phyloP scores from a whole-genome alignment of 2,797 vertebrate species.

The Rhyacichthys aspro region DNA sequence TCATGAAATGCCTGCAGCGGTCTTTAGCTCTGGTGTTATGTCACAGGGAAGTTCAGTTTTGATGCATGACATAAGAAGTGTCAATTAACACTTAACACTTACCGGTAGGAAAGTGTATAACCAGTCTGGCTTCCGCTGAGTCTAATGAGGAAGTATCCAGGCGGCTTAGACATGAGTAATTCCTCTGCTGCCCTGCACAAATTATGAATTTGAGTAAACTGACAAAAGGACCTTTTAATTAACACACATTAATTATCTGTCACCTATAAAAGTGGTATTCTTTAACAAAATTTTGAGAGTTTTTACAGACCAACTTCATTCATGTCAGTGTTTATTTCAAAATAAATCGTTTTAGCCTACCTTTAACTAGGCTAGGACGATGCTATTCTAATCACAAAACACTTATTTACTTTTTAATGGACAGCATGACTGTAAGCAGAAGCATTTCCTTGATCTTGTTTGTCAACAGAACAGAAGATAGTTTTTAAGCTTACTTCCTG shows the following conservation, averaged over 20 bases:
- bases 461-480: background rate
- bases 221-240: too few species aligned
- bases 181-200: constrained; percentile 79
- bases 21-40: constrained; percentile 61
- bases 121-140: constrained; percentile 86
- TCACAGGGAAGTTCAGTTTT: background rate
- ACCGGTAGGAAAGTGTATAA: constrained; percentile 87
- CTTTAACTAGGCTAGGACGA: too few species aligned
- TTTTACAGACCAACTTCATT: too few species aligned
- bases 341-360: too few species aligned
- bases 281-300: too few species aligned
- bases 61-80: background rate
- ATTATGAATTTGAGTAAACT: background rate
- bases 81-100: constrained; percentile 38
- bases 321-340: too few species aligned
- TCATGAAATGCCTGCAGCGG: constrained; percentile 86
- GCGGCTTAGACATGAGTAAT: constrained; percentile 72
- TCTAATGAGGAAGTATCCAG: constrained; percentile 86
- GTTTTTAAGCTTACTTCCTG: constrained; percentile 80
- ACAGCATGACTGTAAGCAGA: too few species aligned
- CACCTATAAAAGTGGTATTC: too few species aligned
- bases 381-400: too few species aligned
- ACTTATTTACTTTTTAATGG: too few species aligned
- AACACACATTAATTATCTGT: too few species aligned
- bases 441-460: background rate